Base-by-base conservation (phyloP, 2,797 vertebrate species). In the Knipowitschia caucasica region DNA sequence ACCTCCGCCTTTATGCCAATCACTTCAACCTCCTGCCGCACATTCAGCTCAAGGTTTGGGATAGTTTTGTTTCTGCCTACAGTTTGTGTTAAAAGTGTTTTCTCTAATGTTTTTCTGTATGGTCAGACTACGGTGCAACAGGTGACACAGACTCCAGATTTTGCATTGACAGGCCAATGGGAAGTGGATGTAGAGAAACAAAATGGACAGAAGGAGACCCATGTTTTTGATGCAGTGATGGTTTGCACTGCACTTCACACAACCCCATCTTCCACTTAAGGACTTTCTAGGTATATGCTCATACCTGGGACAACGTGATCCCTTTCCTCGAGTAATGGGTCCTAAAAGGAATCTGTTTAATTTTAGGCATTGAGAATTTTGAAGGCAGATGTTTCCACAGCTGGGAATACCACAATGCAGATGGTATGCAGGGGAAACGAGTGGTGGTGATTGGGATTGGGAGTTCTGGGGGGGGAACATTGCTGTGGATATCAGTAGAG, bases 201-300 rank as follows among this genome's bases (percentile, higher is more conserved):
- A 1, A 83, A 85, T 11, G 89, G 89, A 21, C 84, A 73, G 56
- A 77, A 56, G 60, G 62, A 92, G 35, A 86, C 31, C 0, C 60
- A 57, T 1, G 1, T 92, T 40, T 96, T 95, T 5, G 92, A 96
- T 25, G 93, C 87, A 0, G 84, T 96, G 51, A 78, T 96, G 44
- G 88, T 96, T 64, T 93, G 92, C 67, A 88, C 79, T 0, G 93
- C 92, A 94, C 72, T 94, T 89, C 17, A 90, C 81, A 0, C 45
- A 85, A 0, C 89, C 92, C 23, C 73, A 93, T 52, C 69, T 95
- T 31, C 94, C 94, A 0, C 81, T 96, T 43, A 64, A 56, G 8
- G 83, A 88, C 71, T 95, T 95, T 74, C 89, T 91, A 77, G 93
- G 94, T 95, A 69, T 11, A 1, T 15, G 20, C 2, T 7, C 11